Evolutionary conservation across 2,797 vertebrate genomes (phyloP), one percentile per base, ranked within the genome.

Genomic region (Cottoperca gobio): DNA sequence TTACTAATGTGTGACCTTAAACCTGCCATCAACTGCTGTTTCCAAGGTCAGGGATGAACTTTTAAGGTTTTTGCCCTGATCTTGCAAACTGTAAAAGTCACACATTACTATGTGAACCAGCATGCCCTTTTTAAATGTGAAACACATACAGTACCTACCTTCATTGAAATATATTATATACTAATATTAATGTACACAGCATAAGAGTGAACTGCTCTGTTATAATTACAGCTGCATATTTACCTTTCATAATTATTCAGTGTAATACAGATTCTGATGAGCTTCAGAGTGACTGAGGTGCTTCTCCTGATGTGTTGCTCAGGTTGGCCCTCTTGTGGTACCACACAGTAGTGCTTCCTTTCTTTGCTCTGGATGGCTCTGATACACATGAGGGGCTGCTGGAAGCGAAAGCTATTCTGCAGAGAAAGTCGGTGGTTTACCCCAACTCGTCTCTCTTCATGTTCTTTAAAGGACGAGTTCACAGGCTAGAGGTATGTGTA

Each of bases 381-480:
- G 97, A 98, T 81, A 97, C 96, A 35, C 95, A 93, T 10, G 95
- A 94, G 1, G 98, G 98, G 57, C 92, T 99, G 80, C 93, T 96
- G 75, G 98, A 99, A 81, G 98, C 98, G n/a, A 99, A 99, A 90
- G 95, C 97, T 58, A 99, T 99, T 86, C 96, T 99, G 71, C 96
- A 95, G 84, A 97, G 95, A 76, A 99, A 99, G 90, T 97, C 97
- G 35, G 93, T 97, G 83, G 96, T 97, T 79, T 99, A 99, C 87
- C 98, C 98, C 61, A 98, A 99, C 94, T 99, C 98, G 8, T 99
- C 98, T 73, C 95, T 99, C 79, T 99, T 99, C 87, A 98, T 99
- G 94, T 99, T 99, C 93, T 99, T 99, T 90, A 97, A 97, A 89
- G 98, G 98, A 89, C 96, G 98, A 76, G 97, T 99, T 88, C 98